phyloP scores from a whole-genome alignment of 1,140 invertebrate genomes.

The Anastatus disparis region DNA sequence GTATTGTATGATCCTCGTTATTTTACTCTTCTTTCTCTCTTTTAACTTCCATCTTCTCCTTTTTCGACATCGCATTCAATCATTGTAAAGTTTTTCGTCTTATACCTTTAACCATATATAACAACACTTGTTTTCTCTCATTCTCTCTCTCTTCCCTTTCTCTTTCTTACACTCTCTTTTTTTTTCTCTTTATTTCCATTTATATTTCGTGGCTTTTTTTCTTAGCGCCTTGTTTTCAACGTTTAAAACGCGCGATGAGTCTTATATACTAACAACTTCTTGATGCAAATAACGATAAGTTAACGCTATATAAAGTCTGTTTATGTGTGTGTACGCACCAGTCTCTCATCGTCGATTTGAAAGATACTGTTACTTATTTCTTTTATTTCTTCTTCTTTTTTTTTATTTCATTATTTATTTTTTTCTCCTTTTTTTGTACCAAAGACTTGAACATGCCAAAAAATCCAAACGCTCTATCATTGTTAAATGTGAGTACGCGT shows the following conservation, averaged over 20 bases:
- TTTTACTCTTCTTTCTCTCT: not conserved
- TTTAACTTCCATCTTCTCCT: not conserved
- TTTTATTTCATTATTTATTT: not conserved
- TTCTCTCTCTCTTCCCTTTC: not conserved
- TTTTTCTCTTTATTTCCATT: conserved; percentile 1
- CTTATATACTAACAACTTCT: no score
- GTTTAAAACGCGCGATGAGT: conserved; percentile 28
- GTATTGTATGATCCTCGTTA: conserved; percentile 12
- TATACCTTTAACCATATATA: not conserved
- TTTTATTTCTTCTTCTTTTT: not conserved
- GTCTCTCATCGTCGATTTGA: no score
- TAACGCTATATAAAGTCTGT: not conserved
- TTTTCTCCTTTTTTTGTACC: not conserved
- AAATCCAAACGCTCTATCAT: conserved; percentile 12
- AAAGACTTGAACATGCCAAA: conserved; percentile 12
- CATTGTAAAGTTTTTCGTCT: conserved; percentile 18
- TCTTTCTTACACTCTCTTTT: not conserved
- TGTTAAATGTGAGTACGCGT: not conserved
- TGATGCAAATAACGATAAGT: conserved; percentile 25
- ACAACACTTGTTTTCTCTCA: not conserved
- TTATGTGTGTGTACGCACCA: no score
- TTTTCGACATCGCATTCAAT: conserved; percentile 21
- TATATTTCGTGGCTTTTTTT: conserved; percentile 2
- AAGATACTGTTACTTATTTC: not conserved
- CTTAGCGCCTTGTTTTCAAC: conserved; percentile 6